phyloP scores from a whole-genome alignment of 2,113 vertebrate genomes.

The Loxodonta africana region DNA sequence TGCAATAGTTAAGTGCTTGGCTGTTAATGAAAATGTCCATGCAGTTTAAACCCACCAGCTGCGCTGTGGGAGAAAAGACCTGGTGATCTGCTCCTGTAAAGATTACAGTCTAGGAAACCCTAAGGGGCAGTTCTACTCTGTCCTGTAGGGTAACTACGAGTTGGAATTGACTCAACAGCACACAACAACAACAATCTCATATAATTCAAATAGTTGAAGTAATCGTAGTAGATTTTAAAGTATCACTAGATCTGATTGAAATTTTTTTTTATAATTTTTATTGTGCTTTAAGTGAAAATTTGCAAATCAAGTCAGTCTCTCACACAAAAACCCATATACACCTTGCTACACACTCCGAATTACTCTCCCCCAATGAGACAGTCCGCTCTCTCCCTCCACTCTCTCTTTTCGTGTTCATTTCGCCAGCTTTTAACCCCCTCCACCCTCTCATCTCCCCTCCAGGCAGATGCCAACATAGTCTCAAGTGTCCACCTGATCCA shows the following conservation, averaged over 20 bases:
- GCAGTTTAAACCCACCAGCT: neutral
- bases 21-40: neutral
- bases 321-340: no score
- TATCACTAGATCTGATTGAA: constrained; percentile 1
- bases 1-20: neutral
- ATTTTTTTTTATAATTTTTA: neutral
- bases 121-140: no score
- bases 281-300: no score
- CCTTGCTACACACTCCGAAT: no score
- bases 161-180: neutral
- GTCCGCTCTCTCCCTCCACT: no score
- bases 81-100: neutral
- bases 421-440: no score
- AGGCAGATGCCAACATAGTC: no score
- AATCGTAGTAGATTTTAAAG: constrained; percentile 13
- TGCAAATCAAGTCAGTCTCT: no score
- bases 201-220: constrained; percentile 39
- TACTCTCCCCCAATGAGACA: no score
- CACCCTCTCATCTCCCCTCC: no score
- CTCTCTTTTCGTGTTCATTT: no score
- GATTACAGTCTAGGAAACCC: neutral
- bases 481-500: no score
- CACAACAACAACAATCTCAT: neutral
- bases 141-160: neutral
- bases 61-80: neutral